Evolutionary conservation across 2,113 vertebrate species (phyloP).

Genomic region (Halichoerus grypus): DNA sequence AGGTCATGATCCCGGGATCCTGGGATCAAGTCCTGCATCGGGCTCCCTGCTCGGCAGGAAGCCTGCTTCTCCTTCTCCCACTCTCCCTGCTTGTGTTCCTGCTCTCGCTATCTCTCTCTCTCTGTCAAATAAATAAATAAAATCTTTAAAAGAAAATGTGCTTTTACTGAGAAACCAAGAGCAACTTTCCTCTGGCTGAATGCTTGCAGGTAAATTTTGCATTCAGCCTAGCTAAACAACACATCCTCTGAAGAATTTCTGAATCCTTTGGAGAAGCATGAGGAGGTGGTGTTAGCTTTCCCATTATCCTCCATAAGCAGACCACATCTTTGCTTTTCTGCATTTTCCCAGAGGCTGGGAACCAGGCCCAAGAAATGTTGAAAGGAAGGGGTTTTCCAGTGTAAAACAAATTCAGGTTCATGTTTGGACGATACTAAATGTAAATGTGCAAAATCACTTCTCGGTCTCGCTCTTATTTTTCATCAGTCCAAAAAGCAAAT

Average conservation of each 20-base stretch:
- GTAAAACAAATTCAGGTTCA: slow-evolving; percentile 44
- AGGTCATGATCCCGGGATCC: too few relatives aligned
- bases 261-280: background rate
- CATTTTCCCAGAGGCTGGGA: slow-evolving; percentile 34
- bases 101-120: too few relatives aligned
- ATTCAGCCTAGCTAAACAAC: background rate
- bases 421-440: background rate
- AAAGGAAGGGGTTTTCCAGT: slow-evolving; percentile 5
- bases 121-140: too few relatives aligned
- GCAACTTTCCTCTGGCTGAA: background rate
- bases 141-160: background rate
- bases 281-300: background rate
- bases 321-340: slow-evolving; percentile 20
- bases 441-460: background rate
- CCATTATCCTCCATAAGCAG: background rate
- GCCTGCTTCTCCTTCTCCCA: too few relatives aligned
- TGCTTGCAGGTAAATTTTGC: background rate
- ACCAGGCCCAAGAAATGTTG: background rate
- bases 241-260: background rate
- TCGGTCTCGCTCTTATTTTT: background rate
- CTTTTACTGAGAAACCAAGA: slow-evolving; percentile 13
- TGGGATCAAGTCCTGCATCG: too few relatives aligned
- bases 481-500: background rate
- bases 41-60: too few relatives aligned
- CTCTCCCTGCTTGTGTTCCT: too few relatives aligned